Evolutionary conservation across 2,113 vertebrate genomes (phyloP).

Genomic region (Thryonomys swinderianus): DNA sequence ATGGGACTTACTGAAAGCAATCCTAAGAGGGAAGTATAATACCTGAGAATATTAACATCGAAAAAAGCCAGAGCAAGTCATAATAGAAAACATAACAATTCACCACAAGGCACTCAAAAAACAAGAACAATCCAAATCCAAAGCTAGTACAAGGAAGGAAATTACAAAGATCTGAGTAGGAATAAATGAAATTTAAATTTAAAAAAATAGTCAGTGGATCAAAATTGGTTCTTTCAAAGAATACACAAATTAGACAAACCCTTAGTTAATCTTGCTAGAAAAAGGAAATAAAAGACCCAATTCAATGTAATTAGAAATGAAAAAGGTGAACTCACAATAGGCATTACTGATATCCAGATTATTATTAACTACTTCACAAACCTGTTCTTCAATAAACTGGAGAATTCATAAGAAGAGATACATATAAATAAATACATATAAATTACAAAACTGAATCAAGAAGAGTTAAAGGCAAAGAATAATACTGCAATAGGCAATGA

Average conservation of each 20-base stretch:
- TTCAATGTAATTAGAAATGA: neutral
- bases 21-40: neutral
- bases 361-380: neutral
- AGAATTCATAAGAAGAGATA: neutral
- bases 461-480: neutral
- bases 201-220: neutral
- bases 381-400: neutral
- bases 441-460: neutral
- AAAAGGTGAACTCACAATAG: neutral
- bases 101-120: neutral
- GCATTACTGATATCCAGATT: neutral
- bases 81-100: neutral
- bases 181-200: neutral
- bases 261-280: neutral
- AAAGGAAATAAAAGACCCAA: neutral
- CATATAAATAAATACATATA: neutral
- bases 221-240: neutral
- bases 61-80: neutral
- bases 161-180: neutral
- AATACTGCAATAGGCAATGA: too few species aligned
- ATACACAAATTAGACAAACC: neutral
- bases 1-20: neutral
- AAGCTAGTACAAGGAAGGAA: neutral
- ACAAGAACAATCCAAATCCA: neutral
- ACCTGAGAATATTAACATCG: neutral